Percentiles rank a stretch among this genome's conserved stretches.
Evolutionary conservation across 2,113 vertebrate genomes (phyloP).

Genomic region (Carassius carassius): DNA sequence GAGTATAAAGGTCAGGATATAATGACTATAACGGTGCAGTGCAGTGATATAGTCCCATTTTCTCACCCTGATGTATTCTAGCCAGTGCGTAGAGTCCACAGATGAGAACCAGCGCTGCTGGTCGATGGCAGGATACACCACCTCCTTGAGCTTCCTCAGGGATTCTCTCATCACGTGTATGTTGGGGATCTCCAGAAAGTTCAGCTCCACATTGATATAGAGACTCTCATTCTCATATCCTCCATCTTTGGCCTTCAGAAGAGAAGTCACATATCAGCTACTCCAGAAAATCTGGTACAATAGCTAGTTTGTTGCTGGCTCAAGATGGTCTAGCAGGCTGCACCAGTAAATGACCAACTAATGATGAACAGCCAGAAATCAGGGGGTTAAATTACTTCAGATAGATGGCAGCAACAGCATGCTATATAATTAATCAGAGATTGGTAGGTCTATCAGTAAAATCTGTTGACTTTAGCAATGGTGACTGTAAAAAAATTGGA

Average conservation of each 20-base stretch:
- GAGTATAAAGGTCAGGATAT: background rate
- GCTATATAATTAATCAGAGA: too few species aligned
- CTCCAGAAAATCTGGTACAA: background rate
- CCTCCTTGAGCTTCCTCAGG: constrained; percentile 90
- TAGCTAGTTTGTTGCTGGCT: background rate
- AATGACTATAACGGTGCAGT: background rate
- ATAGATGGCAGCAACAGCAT: too few species aligned
- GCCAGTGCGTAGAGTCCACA: constrained; percentile 92
- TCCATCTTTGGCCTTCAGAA: constrained; percentile 87
- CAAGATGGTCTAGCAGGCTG: background rate
- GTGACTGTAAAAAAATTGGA: too few species aligned
- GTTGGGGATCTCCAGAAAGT: constrained; percentile 95
- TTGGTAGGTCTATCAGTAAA: too few species aligned
- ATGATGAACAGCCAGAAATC: background rate
- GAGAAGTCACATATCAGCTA: background rate
- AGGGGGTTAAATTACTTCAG: background rate
- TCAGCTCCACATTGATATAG: constrained; percentile 89
- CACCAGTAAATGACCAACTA: background rate
- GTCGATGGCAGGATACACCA: constrained; percentile 89
- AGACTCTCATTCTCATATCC: constrained; percentile 92
- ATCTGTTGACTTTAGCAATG: too few species aligned
- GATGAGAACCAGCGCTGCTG: constrained; percentile 90
- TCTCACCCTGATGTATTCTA: constrained; percentile 92
- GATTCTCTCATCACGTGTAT: constrained; percentile 97
- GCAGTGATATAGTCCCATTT: background rate